Conservation (phyloP, 2,113 vertebrate species). For the Nothoprocta pentlandii region DNA sequence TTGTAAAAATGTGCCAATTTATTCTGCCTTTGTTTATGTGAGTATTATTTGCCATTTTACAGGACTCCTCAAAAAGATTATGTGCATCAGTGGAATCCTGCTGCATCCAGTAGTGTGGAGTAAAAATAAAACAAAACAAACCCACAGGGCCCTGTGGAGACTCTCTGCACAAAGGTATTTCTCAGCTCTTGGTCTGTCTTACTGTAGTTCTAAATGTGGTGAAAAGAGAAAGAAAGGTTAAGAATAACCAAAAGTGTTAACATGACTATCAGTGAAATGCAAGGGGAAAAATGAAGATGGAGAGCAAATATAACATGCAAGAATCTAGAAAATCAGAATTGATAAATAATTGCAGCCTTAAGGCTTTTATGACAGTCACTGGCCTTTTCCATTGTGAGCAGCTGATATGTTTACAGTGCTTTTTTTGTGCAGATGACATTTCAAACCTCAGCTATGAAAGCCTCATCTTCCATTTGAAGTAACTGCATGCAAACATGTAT, state of each 20-base stretch:
- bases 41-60: background rate
- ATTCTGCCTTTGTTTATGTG: background rate
- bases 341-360: constrained; percentile 31
- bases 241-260: background rate
- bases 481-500: constrained; percentile 17
- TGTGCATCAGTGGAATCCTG: background rate
- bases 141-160: background rate
- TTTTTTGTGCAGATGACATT: constrained; percentile 40
- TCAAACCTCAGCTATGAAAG: constrained; percentile 32
- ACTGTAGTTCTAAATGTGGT: background rate
- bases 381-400: background rate
- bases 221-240: background rate
- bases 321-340: constrained; percentile 43
- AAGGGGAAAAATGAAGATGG: background rate
- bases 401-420: constrained; percentile 39
- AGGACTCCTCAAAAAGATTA: background rate
- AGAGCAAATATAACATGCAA: constrained; percentile 20
- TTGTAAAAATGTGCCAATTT: background rate
- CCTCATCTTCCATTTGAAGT: constrained; percentile 11
- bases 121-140: background rate
- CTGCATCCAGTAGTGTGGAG: background rate
- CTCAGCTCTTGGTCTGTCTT: background rate
- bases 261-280: background rate
- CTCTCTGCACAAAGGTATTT: background rate
- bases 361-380: constrained; percentile 44